Percentiles rank a stretch among this genome's conserved stretches.
These are phyloP conservation scores for Gadopsis bispinosus DNA, from an alignment of 2,797 vertebrate genomes.

Conservation along the genomic window DNA sequence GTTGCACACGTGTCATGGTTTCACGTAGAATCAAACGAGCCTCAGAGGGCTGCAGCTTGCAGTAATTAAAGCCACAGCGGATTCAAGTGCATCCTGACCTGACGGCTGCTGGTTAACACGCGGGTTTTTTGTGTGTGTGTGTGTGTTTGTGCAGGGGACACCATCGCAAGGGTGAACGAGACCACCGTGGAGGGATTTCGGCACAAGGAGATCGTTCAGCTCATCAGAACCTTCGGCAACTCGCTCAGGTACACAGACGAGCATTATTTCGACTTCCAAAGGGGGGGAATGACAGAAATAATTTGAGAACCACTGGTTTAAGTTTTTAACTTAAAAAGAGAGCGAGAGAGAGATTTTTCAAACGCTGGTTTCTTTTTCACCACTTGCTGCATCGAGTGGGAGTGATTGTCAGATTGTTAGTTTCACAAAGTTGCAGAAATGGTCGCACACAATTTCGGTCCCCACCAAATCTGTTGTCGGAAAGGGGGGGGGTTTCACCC, in stretches of 20 bases:
- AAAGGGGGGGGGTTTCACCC: background rate
- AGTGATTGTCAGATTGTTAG: background rate
- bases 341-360: background rate
- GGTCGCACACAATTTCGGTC: background rate
- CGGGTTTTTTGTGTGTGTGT: conserved; percentile 1
- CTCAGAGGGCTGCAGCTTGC: conserved; percentile 28
- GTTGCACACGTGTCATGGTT: conserved; percentile 53
- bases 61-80: conserved; percentile 31
- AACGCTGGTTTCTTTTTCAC: background rate
- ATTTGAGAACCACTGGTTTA: background rate
- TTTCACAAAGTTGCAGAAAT: background rate
- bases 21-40: conserved; percentile 41
- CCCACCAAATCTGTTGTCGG: no score
- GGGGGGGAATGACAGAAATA: background rate
- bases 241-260: conserved; percentile 85
- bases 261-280: background rate
- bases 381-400: no score
- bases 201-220: conserved; percentile 95
- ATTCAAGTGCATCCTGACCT: conserved; percentile 38
- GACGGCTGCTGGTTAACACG: conserved; percentile 42
- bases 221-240: conserved; percentile 92
- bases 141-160: conserved; percentile 87
- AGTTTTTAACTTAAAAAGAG: background rate
- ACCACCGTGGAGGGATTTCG: conserved; percentile 89
- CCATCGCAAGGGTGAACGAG: conserved; percentile 93